Base-by-base conservation (phyloP, 2,113 vertebrate genomes). In the Anseranas semipalmata region DNA sequence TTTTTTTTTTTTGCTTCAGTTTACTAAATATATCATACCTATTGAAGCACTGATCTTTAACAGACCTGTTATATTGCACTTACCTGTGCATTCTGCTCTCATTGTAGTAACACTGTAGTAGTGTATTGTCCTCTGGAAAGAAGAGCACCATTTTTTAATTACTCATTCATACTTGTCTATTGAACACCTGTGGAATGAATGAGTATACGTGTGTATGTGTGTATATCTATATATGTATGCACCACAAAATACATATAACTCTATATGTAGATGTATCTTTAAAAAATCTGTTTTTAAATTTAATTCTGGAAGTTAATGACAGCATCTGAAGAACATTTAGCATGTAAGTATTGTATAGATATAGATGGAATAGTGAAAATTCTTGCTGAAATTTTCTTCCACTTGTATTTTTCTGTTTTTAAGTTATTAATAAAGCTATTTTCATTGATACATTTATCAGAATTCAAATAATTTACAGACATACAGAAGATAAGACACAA, bases 241-340 rank as follows among this genome's bases (percentile, higher is more conserved):
- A 41, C 1, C 27, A 67, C 3, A 79, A 50, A 76, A 70, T 28
- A 17, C 1, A 12, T 0, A 2, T 15, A 18, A 10, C 1, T 3
- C 1, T 50, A 1, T 22, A 55, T 13, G 12, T 7, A 78, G 20
- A 45, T 9, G 0, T 24, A 27, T 56, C n/a, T 58, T 63, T 55
- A 0, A 10, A 65, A 68, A 68, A 28, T 84, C 12, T 35, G 3
- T 2, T 81, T 67, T 72, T 19, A 35, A 67, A 45, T 63, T 74
- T 45, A 2, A 10, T 37, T 4, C 5, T 16, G 21, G 9, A 93
- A 87, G 32, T 62, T 43, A 58, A 41, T 12, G 88, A 15, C 0
- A 2, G 4, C 17, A 45, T 6, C 6, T 8, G 21, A 48, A 32
- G 8, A 86, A 16, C 6, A 30, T 66, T 33, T 19, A 68, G 2